Evolutionary conservation across 53 echinoderm and acorn worm genomes (phyloP), one percentile per base, ranked within the genome.

Genomic region (Crossaster papposus): DNA sequence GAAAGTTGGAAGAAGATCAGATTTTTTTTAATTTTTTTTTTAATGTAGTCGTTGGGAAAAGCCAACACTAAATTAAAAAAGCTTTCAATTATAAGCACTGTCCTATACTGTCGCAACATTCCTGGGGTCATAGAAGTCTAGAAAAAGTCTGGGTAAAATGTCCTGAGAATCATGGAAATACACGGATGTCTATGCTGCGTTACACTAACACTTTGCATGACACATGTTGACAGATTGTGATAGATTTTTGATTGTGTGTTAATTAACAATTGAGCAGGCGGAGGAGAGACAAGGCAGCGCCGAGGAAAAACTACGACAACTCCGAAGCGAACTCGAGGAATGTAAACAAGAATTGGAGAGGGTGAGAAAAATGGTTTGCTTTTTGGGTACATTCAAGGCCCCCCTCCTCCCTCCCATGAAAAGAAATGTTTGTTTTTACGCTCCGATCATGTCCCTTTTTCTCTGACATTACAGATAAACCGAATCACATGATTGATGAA

Each of bases 331-430:
- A 90, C 88, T 97, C 22, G 97, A 97, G 79, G 97, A 97, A 90
- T 97, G 97, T 70, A 97, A 97, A 95, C 97, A 97, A 88, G 97
- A 97, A 92, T 86, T 97, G 76, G 97, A 97, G 73, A 91, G 97
- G 91, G 97, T 97, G 89, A 95, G 96, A 80, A 65, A 11, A 70
- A 6, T 12, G 23, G 4, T 72, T 33, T 74, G 74, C 22, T 33
- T 17, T 35, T 32, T 35, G 0, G 11, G 30, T 36, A 35, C 68
- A n/a, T 9, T 11, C 68, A 68, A 68, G 28, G 28, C 18, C 31
- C 10, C 38, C 44, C 44, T 32, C 34, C 17, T 2, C 28, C 28
- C 17, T 68, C 28, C 68, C 29, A 23, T 26, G 0, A 3, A 68
- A 5, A 20, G 68, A 23, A 4, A 68, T n/a, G 28, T 68, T 68